Percentiles rank a stretch among this genome's conserved stretches.
These are phyloP conservation scores for Prosopocoilus inquinatus DNA, from an alignment of 2,888 invertebrate genomes.

Conservation along the genomic window DNA sequence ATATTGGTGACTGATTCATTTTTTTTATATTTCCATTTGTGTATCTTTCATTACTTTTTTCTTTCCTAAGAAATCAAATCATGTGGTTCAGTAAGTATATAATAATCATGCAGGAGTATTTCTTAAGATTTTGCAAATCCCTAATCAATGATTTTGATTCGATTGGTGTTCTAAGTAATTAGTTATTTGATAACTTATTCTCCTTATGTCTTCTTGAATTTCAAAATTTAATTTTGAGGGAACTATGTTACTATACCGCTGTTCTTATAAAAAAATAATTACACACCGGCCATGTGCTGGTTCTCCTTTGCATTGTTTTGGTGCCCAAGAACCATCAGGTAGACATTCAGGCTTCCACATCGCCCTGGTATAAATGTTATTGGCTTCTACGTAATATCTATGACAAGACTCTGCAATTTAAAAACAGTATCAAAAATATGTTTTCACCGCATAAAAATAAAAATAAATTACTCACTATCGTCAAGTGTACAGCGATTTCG, in stretches of 20 bases:
- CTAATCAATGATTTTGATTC: too few species aligned
- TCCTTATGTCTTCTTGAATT: background rate
- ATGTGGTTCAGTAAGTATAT: too few species aligned
- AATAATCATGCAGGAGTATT: too few species aligned
- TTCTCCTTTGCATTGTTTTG: conserved; percentile 69
- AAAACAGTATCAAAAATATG: too few species aligned
- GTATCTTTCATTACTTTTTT: too few species aligned
- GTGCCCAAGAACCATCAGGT: conserved; percentile 58
- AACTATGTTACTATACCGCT: conserved; percentile 14
- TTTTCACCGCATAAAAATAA: too few species aligned
- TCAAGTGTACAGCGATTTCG: too few species aligned
- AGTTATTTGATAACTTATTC: conserved; percentile 34
- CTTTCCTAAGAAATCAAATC: too few species aligned
- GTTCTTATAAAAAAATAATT: conserved; percentile 11
- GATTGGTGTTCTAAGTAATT: too few species aligned
- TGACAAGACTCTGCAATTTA: conserved; percentile 26
- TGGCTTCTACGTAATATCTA: conserved; percentile 18
- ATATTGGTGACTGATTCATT: too few species aligned
- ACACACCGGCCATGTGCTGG: conserved; percentile 58
- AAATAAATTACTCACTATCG: too few species aligned
- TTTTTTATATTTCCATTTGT: too few species aligned
- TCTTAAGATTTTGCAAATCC: conserved; percentile 9
- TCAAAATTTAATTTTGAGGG: background rate
- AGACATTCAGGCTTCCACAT: conserved; percentile 54
- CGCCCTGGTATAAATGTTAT: conserved; percentile 4